Evolutionary conservation across 2,888 invertebrate species (phyloP).

Genomic region (Agrochola litura): DNA sequence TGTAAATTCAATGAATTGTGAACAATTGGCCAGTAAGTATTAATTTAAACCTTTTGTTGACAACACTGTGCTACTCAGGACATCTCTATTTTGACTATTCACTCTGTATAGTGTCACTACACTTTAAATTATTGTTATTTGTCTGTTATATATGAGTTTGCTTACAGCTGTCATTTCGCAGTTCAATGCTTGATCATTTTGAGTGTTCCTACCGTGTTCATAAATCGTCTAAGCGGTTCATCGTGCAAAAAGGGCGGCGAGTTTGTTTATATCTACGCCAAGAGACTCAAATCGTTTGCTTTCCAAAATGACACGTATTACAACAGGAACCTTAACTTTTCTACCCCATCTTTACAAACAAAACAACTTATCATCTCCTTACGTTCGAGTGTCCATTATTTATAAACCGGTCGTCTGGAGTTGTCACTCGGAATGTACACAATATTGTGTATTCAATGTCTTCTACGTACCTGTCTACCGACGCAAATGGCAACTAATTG

Average conservation of each 20-base stretch:
- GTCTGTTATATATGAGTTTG: slow-evolving; percentile 31
- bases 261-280: too few relatives aligned
- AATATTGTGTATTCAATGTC: background rate
- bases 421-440: background rate
- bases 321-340: background rate
- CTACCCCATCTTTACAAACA: background rate
- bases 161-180: slow-evolving; percentile 20
- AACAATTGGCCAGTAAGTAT: slow-evolving; percentile 64
- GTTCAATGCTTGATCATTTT: slow-evolving; percentile 2
- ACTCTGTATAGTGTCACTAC: slow-evolving; percentile 37
- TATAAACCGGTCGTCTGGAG: background rate
- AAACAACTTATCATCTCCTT: background rate
- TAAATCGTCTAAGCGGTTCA: background rate
- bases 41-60: slow-evolving; percentile 56
- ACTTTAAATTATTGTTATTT: slow-evolving; percentile 35
- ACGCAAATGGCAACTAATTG: background rate
- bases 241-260: background rate
- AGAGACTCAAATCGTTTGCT: background rate
- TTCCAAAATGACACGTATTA: background rate
- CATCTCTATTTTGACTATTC: slow-evolving; percentile 62
- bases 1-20: slow-evolving; percentile 64
- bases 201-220: background rate
- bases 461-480: background rate
- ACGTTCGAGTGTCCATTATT: background rate
- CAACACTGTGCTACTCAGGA: slow-evolving; percentile 50